These are phyloP conservation scores for Glaucomys volans DNA, from an alignment of 2,113 vertebrate genomes.

Conservation along the genomic window DNA sequence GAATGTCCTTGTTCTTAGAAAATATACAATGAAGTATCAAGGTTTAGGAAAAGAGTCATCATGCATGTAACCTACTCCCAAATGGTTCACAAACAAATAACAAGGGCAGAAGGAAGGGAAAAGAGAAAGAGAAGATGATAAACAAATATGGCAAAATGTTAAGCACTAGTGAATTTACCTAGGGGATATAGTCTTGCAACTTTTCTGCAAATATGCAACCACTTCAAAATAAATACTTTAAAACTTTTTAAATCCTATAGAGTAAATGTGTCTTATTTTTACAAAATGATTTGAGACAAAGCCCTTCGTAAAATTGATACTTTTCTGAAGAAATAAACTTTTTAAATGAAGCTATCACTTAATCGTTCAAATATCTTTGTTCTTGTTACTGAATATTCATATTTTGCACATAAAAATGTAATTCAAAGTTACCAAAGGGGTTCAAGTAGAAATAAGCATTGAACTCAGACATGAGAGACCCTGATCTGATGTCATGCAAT, in stretches of 20 bases:
- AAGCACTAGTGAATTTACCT: background rate
- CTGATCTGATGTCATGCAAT: background rate
- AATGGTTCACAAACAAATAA: constrained; percentile 18
- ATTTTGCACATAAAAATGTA: constrained; percentile 28
- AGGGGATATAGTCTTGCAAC: background rate
- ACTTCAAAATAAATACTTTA: constrained; percentile 37
- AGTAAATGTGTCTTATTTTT: constrained; percentile 11
- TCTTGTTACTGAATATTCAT: constrained; percentile 9
- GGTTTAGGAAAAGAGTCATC: background rate
- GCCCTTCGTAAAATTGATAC: background rate
- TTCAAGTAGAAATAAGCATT: constrained; percentile 21
- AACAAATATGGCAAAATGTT: background rate
- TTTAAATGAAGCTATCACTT: background rate
- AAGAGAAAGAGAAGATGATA: background rate
- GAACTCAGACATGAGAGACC: background rate
- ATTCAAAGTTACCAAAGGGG: background rate
- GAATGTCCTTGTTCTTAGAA: background rate
- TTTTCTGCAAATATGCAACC: background rate
- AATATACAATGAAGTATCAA: background rate
- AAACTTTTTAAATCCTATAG: background rate
- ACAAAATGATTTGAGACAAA: constrained; percentile 28
- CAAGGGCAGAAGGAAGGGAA: background rate
- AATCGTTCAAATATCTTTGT: constrained; percentile 30
- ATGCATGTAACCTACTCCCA: background rate
- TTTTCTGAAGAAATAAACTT: constrained; percentile 56